Conservation (phyloP, 1,140 invertebrate species). For the Chelonus insularis region DNA sequence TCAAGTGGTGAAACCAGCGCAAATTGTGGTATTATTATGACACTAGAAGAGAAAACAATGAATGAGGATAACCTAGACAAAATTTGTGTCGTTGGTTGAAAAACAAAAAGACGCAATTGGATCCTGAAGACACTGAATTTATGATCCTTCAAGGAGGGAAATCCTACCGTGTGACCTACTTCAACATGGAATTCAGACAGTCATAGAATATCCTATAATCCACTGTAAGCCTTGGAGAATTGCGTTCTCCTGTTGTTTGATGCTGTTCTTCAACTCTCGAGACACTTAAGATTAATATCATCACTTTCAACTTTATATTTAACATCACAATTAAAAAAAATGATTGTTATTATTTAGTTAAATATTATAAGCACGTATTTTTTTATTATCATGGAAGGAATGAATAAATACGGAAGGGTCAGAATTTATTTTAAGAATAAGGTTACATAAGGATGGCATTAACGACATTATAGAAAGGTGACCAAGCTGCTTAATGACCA, state of each 20-base stretch:
- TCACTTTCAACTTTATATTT: too few species aligned
- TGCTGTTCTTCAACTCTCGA: background rate
- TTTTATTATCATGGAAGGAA: background rate
- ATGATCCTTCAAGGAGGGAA: constrained; percentile 12
- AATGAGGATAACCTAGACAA: too few species aligned
- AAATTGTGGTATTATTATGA: too few species aligned
- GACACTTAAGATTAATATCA: too few species aligned
- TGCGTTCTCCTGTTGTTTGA: background rate
- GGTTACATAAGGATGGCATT: background rate
- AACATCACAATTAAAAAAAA: too few species aligned
- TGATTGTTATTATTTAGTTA: too few species aligned
- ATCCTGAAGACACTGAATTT: constrained; percentile 7
- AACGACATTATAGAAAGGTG: background rate
- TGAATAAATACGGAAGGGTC: background rate
- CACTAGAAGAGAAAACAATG: too few species aligned
- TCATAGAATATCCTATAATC: background rate
- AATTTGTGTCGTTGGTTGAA: background rate
- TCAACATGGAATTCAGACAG: background rate
- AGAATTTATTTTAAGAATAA: background rate
- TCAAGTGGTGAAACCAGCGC: too few species aligned
- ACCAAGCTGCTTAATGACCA: background rate
- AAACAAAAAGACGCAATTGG: constrained; percentile 3
- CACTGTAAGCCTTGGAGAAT: background rate
- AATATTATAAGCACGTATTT: too few species aligned
- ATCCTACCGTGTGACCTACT: constrained; percentile 12